A percentile compares a stretch with the other conserved stretches of the same genome.
phyloP scores from a whole-genome alignment of 2,797 vertebrate species.

The Sebastolobus alascanus region DNA sequence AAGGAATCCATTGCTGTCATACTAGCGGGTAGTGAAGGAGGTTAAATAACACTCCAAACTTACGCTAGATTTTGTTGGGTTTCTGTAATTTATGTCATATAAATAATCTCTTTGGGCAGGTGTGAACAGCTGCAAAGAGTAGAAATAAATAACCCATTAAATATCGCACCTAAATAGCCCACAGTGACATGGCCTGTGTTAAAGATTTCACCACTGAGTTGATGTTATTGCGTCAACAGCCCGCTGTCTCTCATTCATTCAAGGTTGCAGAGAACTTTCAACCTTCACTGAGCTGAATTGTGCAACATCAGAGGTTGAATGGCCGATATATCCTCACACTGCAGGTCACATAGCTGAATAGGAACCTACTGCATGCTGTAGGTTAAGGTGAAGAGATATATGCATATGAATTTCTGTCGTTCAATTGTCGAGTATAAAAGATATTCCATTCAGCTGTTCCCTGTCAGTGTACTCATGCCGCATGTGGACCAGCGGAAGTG shows the following conservation, averaged over 20 bases:
- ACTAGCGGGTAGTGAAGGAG: no score
- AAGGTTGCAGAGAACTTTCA: constrained; percentile 45
- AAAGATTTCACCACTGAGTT: not conserved
- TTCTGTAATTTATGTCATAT: not conserved
- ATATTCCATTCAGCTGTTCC: not conserved
- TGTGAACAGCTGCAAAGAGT: not conserved
- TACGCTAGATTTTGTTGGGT: not conserved
- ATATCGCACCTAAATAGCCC: not conserved
- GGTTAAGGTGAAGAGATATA: accelerated
- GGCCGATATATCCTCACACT: not conserved
- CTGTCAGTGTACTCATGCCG: not conserved
- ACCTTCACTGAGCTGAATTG: constrained; percentile 50
- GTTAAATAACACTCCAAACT: no score
- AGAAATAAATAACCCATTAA: no score
- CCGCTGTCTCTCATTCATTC: not conserved
- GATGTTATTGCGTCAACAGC: not conserved
- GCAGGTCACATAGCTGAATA: not conserved
- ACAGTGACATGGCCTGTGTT: not conserved
- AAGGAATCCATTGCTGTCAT: no score
- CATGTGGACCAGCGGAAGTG: constrained; percentile 46
- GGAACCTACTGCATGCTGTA: not conserved
- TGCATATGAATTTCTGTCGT: no score
- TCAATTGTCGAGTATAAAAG: accelerated
- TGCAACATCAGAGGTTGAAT: constrained; percentile 47
- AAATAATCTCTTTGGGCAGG: not conserved